phyloP scores from a whole-genome alignment of 2,113 vertebrate species.

The Equus quagga region DNA sequence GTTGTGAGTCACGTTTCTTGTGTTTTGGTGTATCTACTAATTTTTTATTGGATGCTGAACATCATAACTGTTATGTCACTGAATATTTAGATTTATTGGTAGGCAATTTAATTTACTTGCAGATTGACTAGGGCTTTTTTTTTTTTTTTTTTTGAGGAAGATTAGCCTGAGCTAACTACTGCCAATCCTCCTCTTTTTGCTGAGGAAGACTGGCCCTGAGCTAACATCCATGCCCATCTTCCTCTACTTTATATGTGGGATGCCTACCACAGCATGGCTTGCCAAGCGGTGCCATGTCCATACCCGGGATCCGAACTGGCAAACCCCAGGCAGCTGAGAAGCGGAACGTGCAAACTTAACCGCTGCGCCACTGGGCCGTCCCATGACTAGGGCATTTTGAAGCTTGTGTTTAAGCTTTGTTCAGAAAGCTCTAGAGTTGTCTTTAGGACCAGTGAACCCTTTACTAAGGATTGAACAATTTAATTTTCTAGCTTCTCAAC shows the following conservation, averaged over 20 bases:
- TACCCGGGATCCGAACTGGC: too few species aligned
- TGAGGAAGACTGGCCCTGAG: too few species aligned
- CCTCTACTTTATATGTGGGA: too few species aligned
- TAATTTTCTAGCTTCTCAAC: not conserved
- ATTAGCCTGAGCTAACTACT: too few species aligned
- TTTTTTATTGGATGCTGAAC: not conserved
- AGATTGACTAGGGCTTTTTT: not conserved
- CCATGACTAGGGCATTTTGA: not conserved
- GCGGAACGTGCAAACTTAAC: too few species aligned
- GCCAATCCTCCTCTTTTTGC: too few species aligned
- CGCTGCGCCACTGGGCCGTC: too few species aligned
- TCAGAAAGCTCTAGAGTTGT: not conserved
- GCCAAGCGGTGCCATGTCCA: too few species aligned
- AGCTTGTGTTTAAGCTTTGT: not conserved
- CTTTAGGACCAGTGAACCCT: not conserved
- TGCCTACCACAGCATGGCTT: too few species aligned
- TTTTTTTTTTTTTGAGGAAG: too few species aligned
- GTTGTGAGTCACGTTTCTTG: not conserved
- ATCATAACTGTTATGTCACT: fast-evolving
- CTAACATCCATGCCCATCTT: too few species aligned
- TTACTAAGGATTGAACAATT: not conserved
- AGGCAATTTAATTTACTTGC: not conserved
- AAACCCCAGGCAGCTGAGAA: too few species aligned
- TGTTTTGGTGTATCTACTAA: not conserved
- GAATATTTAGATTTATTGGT: not conserved